Percentiles rank a stretch among this genome's conserved stretches.
Evolutionary conservation across 2,113 vertebrate genomes (phyloP).

Genomic region (Chitala chitala): DNA sequence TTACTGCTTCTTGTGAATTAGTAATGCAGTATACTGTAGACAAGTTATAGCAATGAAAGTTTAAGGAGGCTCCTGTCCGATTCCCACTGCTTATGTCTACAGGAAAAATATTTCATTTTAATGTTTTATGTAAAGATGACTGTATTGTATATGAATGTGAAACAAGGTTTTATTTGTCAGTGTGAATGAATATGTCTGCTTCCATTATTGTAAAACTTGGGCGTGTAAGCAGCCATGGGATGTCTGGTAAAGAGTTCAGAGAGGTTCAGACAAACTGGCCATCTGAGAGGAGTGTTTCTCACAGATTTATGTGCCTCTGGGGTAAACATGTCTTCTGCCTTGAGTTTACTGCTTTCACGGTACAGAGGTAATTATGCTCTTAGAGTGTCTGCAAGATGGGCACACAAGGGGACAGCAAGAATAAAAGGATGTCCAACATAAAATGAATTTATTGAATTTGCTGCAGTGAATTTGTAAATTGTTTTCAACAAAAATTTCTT

Average conservation of each 20-base stretch:
- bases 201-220: not conserved
- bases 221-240: not conserved
- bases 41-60: conserved; percentile 12
- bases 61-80: not conserved
- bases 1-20: conserved; percentile 23
- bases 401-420: no score
- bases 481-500: no score
- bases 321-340: not conserved
- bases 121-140: not conserved
- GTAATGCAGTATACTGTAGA: conserved; percentile 13
- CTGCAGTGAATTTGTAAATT: no score
- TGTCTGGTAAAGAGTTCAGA: not conserved
- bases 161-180: not conserved
- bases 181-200: not conserved
- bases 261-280: not conserved
- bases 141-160: not conserved
- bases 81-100: not conserved
- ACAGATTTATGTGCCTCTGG: not conserved
- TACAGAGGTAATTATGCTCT: not conserved
- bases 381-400: no score
- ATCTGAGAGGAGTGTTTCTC: not conserved
- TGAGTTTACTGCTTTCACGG: not conserved
- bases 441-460: no score
- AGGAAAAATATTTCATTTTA: not conserved
- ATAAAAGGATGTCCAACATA: no score